phyloP scores from a whole-genome alignment of 2,113 vertebrate genomes.

The Typhlomys cinereus region DNA sequence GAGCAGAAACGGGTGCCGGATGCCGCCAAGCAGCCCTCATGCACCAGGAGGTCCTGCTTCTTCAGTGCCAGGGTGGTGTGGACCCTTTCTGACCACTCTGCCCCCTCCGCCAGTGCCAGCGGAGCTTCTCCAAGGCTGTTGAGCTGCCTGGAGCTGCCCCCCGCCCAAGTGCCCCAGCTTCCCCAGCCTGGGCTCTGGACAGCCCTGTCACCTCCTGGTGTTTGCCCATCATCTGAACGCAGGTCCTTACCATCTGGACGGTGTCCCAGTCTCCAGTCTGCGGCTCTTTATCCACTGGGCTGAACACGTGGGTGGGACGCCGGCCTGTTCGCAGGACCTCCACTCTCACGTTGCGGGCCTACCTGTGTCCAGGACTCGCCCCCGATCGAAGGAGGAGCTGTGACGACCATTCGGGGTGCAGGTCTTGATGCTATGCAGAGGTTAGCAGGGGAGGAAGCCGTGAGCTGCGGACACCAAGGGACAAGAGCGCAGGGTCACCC shows the following conservation, averaged over 20 bases:
- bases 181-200: accelerated
- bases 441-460: neutral
- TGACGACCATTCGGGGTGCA: accelerated
- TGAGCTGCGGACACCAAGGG: no score
- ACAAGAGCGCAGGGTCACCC: no score
- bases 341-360: accelerated
- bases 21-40: no score
- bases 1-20: neutral
- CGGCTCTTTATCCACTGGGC: neutral
- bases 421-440: neutral
- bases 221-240: neutral
- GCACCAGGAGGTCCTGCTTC: neutral
- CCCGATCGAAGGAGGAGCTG: neutral
- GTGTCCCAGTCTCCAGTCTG: neutral
- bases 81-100: no score
- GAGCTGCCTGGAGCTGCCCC: neutral
- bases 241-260: accelerated
- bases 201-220: neutral
- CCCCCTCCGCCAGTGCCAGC: no score
- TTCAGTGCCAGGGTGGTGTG: neutral
- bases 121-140: neutral
- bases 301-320: neutral
- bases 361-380: neutral
- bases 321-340: neutral
- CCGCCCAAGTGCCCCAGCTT: no score